Conservation (phyloP, 2,888 invertebrate genomes). For the Mycogona germanica region DNA sequence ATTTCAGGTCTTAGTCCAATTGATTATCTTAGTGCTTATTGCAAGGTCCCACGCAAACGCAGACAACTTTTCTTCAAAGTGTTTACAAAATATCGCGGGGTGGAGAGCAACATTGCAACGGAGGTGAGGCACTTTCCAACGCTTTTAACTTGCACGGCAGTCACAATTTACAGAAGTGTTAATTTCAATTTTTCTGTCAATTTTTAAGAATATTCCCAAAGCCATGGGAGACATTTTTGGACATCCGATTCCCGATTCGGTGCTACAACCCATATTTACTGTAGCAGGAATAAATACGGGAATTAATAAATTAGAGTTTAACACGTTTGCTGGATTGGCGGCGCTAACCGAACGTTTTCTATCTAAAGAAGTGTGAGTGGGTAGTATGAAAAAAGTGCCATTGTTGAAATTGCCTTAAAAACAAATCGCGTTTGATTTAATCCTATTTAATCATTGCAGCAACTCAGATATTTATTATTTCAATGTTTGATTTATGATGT, state of each 20-base stretch:
- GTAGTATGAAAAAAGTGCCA: not conserved
- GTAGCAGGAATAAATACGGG: not conserved
- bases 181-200: too few species aligned
- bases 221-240: constrained; percentile 4
- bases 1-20: constrained; percentile 1
- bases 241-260: not conserved
- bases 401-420: too few species aligned
- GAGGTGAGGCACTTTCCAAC: too few species aligned
- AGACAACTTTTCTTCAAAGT: constrained; percentile 2
- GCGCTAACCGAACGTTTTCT: constrained; percentile 1
- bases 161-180: too few species aligned
- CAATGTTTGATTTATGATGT: too few species aligned
- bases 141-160: too few species aligned
- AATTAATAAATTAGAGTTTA: not conserved
- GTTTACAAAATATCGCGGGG: not conserved
- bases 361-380: not conserved
- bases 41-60: not conserved
- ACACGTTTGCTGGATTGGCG: not conserved
- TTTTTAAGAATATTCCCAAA: not conserved
- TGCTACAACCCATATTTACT: not conserved
- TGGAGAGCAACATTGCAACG: not conserved
- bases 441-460: too few species aligned
- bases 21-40: not conserved
- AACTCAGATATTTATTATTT: too few species aligned
- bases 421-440: too few species aligned